Conservation (phyloP, 2,888 invertebrate genomes). For the Hirtodrosophila histrioides region DNA sequence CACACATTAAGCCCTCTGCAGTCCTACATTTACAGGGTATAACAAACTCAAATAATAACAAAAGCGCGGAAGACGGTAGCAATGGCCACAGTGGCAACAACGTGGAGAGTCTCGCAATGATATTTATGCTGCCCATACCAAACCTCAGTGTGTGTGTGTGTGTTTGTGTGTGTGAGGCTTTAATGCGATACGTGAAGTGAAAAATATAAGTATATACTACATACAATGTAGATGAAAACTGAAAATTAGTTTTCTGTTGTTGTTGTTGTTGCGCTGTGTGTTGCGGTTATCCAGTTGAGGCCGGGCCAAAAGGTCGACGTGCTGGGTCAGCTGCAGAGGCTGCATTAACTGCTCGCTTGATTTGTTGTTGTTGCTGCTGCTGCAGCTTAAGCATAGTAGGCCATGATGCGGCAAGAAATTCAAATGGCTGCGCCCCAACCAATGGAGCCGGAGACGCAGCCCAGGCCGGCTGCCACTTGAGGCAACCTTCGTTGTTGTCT, state of each 20-base stretch:
- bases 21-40: constrained; percentile 33
- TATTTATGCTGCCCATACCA: constrained; percentile 40
- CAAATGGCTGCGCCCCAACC: constrained; percentile 30
- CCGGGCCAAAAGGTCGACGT: constrained; percentile 54
- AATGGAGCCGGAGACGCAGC: too few species aligned
- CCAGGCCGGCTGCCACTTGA: constrained; percentile 6
- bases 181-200: constrained; percentile 65
- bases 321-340: constrained; percentile 24
- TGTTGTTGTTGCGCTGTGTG: background rate
- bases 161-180: constrained; percentile 31
- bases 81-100: constrained; percentile 34
- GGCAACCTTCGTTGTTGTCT: constrained; percentile 18
- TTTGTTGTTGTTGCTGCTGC: constrained; percentile 14
- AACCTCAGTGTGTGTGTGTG: constrained; percentile 8
- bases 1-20: constrained; percentile 1
- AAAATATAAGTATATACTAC: constrained; percentile 30
- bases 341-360: constrained; percentile 6
- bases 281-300: constrained; percentile 35
- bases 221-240: constrained; percentile 46
- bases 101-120: constrained; percentile 20
- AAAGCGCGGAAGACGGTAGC: constrained; percentile 67
- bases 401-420: constrained; percentile 70
- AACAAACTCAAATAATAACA: constrained; percentile 66
- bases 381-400: constrained; percentile 62
- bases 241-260: constrained; percentile 65